Conservation (phyloP, 1,140 invertebrate species). For the Trachymyrmex cornetzi region DNA sequence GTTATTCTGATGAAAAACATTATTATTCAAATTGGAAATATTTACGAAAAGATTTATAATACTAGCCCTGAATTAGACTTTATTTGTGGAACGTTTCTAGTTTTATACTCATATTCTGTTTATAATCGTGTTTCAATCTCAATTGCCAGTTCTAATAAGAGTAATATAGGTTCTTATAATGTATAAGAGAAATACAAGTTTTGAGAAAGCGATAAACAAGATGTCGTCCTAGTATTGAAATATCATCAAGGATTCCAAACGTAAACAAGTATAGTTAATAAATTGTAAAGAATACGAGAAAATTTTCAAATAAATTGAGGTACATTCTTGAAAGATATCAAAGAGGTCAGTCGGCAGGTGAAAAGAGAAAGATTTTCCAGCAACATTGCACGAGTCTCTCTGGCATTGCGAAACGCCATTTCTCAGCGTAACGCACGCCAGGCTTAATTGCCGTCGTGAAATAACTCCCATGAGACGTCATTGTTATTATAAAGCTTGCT, state of each 20-base stretch:
- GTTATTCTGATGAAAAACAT: not conserved
- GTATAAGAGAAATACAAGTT: not conserved
- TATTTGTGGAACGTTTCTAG: not conserved
- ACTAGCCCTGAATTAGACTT: not conserved
- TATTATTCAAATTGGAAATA: not conserved
- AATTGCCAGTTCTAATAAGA: not conserved
- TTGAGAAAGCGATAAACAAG: not conserved
- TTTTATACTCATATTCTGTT: not conserved
- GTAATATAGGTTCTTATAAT: not conserved
- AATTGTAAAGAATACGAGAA: not conserved
- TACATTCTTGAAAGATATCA: not conserved
- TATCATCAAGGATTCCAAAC: conserved; percentile 3
- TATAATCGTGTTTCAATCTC: conserved; percentile 11
- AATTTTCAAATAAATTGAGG: not conserved
- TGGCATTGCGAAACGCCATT: conserved; percentile 55
- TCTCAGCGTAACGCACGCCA: conserved; percentile 61
- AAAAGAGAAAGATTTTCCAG: conserved; percentile 37
- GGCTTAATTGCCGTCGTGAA: conserved; percentile 70
- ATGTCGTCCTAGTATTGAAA: not conserved
- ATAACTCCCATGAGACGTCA: conserved; percentile 74
- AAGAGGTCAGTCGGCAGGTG: conserved; percentile 29
- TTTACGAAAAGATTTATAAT: not conserved
- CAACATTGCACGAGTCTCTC: conserved; percentile 27
- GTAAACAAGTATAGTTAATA: not conserved
- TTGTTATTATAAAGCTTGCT: conserved; percentile 71